A percentile compares a stretch with the other conserved stretches of the same genome.
Evolutionary conservation across 1,140 invertebrate genomes (phyloP).

Genomic region (Gryon sp.): DNA sequence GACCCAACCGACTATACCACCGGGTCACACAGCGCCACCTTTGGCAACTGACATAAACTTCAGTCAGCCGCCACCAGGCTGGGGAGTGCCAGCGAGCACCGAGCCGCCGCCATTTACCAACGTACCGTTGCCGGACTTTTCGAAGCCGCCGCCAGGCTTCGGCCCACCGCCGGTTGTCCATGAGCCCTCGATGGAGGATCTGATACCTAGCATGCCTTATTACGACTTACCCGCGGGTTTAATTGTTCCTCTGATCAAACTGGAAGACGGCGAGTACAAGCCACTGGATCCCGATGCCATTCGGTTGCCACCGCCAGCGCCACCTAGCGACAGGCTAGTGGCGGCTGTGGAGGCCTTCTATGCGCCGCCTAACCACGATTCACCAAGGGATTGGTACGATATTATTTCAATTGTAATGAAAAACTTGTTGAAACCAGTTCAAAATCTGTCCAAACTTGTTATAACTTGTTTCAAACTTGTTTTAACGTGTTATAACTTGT

Average conservation of each 20-base stretch:
- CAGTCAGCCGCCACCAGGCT: constrained; percentile 81
- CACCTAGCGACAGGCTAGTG: constrained; percentile 93
- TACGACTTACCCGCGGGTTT: constrained; percentile 97
- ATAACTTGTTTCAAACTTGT: too few relatives aligned
- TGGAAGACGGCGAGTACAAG: constrained; percentile 95
- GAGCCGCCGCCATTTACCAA: constrained; percentile 75
- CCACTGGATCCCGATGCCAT: constrained; percentile 94
- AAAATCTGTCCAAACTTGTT: background rate
- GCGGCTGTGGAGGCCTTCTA: constrained; percentile 98
- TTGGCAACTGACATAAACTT: constrained; percentile 77
- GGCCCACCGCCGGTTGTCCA: constrained; percentile 79
- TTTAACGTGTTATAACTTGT: background rate
- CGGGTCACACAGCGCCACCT: constrained; percentile 65
- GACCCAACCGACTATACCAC: constrained; percentile 64
- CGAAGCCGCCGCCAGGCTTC: constrained; percentile 91
- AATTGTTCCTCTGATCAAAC: constrained; percentile 95
- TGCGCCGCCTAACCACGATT: constrained; percentile 93
- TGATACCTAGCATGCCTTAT: constrained; percentile 95
- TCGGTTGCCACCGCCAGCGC: constrained; percentile 93
- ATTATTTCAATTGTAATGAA: background rate
- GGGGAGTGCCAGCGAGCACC: constrained; percentile 69
- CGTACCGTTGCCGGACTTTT: constrained; percentile 87
- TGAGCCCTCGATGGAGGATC: constrained; percentile 82
- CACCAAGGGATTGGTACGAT: constrained; percentile 92
- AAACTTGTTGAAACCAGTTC: background rate